Conservation (phyloP, 23 tunicate genomes). For the Trididemnum clinides region DNA sequence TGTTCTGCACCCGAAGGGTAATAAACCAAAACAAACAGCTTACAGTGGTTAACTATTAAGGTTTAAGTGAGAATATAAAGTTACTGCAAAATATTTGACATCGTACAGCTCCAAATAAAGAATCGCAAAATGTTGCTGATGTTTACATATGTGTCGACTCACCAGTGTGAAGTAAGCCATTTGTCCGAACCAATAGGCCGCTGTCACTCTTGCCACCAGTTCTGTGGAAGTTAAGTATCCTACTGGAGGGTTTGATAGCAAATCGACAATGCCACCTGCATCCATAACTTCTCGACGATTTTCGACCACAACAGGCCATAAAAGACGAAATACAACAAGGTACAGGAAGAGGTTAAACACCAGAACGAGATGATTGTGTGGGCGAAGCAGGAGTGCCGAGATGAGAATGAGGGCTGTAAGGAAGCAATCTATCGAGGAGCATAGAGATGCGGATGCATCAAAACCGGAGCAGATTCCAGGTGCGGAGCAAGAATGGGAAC, state of each 20-base stretch:
- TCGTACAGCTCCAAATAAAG: too few relatives aligned
- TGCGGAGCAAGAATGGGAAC: slow-evolving; percentile 7
- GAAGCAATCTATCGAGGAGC: slow-evolving; percentile 51
- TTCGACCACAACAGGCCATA: slow-evolving; percentile 80
- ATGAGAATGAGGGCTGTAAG: slow-evolving; percentile 32
- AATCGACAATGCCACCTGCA: not conserved
- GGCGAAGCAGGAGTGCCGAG: slow-evolving; percentile 53
- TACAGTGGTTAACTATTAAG: too few relatives aligned
- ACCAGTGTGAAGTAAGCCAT: slow-evolving; percentile 77
- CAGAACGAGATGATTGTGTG: slow-evolving; percentile 64
- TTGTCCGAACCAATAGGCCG: slow-evolving; percentile 81
- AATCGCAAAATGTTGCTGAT: too few relatives aligned
- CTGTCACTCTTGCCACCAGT: not conserved
- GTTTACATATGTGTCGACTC: slow-evolving; percentile 26
- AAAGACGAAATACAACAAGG: slow-evolving; percentile 39
- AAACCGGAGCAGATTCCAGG: slow-evolving; percentile 10
- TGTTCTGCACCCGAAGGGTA: too few relatives aligned
- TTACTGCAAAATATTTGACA: too few relatives aligned
- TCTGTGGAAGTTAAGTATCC: not conserved
- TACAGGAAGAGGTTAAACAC: slow-evolving; percentile 58
- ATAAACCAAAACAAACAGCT: too few relatives aligned
- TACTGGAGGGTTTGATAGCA: not conserved
- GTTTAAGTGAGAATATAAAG: too few relatives aligned
- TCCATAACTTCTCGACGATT: not conserved
- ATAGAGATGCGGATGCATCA: not conserved